phyloP scores from a whole-genome alignment of 2,113 vertebrate species.

The Loxodonta africana region DNA sequence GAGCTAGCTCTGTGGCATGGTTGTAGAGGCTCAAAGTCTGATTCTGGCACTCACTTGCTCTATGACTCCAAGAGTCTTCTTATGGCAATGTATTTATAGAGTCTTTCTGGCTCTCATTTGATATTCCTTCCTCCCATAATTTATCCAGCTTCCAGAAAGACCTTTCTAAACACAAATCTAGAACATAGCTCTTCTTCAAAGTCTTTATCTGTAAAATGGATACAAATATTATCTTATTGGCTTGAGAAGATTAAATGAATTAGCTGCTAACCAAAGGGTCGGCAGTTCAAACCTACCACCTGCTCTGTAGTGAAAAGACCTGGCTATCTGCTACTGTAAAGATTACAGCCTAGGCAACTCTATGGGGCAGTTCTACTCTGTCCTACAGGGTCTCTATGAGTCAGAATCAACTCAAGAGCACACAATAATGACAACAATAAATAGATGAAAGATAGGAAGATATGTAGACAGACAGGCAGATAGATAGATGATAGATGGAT shows the following conservation, averaged over 20 bases:
- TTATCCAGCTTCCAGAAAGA: not conserved
- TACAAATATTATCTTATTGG: not conserved
- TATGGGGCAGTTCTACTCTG: no score
- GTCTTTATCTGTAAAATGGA: not conserved
- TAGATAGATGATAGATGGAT: not conserved
- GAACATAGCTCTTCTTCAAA: not conserved
- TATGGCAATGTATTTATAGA: not conserved
- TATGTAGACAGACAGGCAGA: not conserved
- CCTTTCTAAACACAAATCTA: not conserved
- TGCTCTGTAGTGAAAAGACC: no score
- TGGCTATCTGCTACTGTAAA: no score
- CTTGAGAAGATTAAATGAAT: not conserved
- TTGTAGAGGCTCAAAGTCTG: not conserved
- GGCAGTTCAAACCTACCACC: not conserved
- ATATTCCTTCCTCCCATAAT: accelerated
- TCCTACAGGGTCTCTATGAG: not conserved
- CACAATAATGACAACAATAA: not conserved
- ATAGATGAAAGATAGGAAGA: not conserved
- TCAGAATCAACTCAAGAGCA: not conserved
- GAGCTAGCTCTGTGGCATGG: not conserved
- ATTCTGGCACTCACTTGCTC: not conserved
- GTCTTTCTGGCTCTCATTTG: not conserved
- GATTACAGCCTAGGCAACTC: no score
- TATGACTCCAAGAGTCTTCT: not conserved
- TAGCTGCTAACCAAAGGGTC: not conserved